Percentiles rank a stretch among this genome's conserved stretches.
Conservation (phyloP, 2,888 invertebrate species). For the Resseliella maxima region DNA sequence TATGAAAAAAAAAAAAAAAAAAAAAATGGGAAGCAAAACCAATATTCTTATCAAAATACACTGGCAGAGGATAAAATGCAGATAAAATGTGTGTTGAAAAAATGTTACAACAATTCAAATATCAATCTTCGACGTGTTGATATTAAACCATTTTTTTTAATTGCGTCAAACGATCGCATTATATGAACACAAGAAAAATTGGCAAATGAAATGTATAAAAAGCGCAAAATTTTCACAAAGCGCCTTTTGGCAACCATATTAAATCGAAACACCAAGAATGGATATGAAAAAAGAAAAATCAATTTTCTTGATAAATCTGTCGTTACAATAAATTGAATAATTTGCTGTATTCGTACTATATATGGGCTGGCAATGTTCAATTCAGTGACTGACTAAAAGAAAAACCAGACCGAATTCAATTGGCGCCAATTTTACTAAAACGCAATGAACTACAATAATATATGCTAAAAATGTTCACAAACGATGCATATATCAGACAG, state of each 20-base stretch:
- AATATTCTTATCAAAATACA: too few relatives aligned
- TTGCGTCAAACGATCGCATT: background rate
- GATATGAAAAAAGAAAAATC: background rate
- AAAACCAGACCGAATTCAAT: conserved; percentile 20
- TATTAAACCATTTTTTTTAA: conserved; percentile 24
- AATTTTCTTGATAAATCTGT: conserved; percentile 32
- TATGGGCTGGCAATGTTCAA: background rate
- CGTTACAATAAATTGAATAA: background rate
- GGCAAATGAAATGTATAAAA: background rate
- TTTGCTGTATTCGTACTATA: too few relatives aligned
- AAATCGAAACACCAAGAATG: background rate
- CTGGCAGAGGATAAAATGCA: too few relatives aligned
- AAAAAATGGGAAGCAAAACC: too few relatives aligned
- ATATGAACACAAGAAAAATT: conserved; percentile 4
- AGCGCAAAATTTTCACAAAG: background rate
- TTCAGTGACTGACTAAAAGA: background rate
- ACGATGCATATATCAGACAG: background rate
- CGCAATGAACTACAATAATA: conserved; percentile 11
- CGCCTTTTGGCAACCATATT: background rate
- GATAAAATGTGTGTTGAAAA: background rate
- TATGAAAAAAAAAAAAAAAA: too few relatives aligned
- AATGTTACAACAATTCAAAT: background rate
- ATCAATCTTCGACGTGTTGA: background rate
- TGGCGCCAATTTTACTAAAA: conserved; percentile 38
- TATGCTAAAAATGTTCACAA: background rate